phyloP scores from a whole-genome alignment of 1,140 invertebrate genomes.

The Parasteatoda tepidariorum region DNA sequence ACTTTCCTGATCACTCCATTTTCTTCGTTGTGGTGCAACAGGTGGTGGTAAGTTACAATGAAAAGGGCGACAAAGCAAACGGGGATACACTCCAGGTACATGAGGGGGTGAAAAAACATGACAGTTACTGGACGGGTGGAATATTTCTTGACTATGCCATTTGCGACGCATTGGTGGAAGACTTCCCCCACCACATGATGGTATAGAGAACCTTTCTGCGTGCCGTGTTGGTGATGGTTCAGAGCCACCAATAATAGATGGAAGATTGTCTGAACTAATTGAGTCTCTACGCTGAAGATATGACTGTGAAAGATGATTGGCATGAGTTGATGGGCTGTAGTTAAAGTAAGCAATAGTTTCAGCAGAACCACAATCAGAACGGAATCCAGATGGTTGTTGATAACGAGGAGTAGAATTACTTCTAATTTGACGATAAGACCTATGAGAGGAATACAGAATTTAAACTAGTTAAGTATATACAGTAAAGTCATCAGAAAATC shows the following conservation, averaged over 20 bases:
- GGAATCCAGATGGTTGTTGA: constrained; percentile 43
- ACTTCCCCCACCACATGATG: constrained; percentile 18
- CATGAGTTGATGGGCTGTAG: constrained; percentile 9
- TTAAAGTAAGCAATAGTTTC: constrained; percentile 34
- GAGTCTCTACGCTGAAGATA: constrained; percentile 34
- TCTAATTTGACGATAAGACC: constrained; percentile 24
- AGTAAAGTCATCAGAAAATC: no score
- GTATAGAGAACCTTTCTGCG: constrained; percentile 2
- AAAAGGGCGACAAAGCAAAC: neutral
- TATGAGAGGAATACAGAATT: no score
- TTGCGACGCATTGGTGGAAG: constrained; percentile 50
- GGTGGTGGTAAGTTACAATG: neutral
- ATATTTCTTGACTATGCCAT: constrained; percentile 60
- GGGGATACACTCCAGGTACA: constrained; percentile 44
- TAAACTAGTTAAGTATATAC: no score
- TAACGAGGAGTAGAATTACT: constrained; percentile 51
- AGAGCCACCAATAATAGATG: constrained; percentile 53
- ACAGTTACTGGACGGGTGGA: neutral
- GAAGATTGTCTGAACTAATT: constrained; percentile 50
- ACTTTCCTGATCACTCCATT: constrained; percentile 61
- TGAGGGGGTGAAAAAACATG: constrained; percentile 34
- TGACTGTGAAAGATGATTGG: neutral
- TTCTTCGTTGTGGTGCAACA: constrained; percentile 7
- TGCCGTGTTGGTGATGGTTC: constrained; percentile 27
- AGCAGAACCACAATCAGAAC: constrained; percentile 35